A percentile compares a stretch with the other conserved stretches of the same genome.
Evolutionary conservation across 2,888 invertebrate genomes (phyloP).

Genomic region (Trachelus tabidus): DNA sequence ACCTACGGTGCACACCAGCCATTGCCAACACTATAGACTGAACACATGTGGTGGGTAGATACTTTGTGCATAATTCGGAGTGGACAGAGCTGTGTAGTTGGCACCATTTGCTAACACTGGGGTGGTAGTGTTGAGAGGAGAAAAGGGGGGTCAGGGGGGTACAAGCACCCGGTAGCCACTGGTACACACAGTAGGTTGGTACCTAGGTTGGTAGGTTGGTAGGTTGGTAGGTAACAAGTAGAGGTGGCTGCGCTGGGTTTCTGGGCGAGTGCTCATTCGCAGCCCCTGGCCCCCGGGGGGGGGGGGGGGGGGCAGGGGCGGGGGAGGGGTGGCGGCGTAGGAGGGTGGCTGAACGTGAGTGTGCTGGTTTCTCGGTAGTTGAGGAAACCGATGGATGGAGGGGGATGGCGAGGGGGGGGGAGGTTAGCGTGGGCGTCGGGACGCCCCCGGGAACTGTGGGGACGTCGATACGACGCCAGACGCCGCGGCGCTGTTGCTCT

Average conservation of each 20-base stretch:
- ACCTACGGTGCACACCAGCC: not conserved
- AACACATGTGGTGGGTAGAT: not conserved
- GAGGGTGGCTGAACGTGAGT: not conserved
- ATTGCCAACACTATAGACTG: not conserved
- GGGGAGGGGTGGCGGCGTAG: not conserved
- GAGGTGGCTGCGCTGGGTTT: not conserved
- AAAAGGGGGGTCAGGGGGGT: no score
- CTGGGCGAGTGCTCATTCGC: slow-evolving; percentile 14
- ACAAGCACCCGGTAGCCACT: not conserved
- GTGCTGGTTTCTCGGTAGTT: not conserved
- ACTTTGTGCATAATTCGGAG: not conserved
- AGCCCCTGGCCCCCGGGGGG: not conserved
- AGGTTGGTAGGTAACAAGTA: not conserved
- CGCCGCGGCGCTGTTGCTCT: slow-evolving; percentile 22
- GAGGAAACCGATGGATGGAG: not conserved
- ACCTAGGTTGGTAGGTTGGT: not conserved
- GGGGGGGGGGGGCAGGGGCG: not conserved
- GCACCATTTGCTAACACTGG: not conserved
- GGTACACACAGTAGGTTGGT: not conserved
- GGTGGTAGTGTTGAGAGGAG: no score
- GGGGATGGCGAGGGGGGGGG: not conserved
- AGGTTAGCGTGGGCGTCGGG: slow-evolving; percentile 20
- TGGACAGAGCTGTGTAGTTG: not conserved
- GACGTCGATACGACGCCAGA: slow-evolving; percentile 27
- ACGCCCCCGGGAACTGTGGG: not conserved